These are phyloP conservation scores for Atopsyche davidsoni DNA, from an alignment of 1,140 invertebrate species.

Conservation along the genomic window DNA sequence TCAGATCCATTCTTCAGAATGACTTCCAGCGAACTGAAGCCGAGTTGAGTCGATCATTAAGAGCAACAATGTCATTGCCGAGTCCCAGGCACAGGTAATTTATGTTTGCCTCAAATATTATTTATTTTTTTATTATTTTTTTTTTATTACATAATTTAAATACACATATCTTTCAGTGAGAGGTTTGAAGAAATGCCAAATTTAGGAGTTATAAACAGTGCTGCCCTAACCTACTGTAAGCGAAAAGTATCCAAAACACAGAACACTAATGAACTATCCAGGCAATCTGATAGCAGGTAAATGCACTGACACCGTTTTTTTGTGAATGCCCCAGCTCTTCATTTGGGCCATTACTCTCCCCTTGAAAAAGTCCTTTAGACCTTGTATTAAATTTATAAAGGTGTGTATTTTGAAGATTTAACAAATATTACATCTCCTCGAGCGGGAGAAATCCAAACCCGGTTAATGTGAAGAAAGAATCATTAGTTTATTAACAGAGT, in stretches of 20 bases:
- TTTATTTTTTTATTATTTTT: conserved; percentile 8
- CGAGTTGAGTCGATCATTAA: conserved; percentile 39
- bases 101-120: conserved; percentile 12
- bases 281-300: conserved; percentile 29
- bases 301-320: too few relatives aligned
- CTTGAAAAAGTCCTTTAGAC: too few relatives aligned
- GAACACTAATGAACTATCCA: conserved; percentile 43
- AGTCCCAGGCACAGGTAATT: conserved; percentile 36
- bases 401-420: too few relatives aligned
- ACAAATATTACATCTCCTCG: too few relatives aligned
- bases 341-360: too few relatives aligned
- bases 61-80: conserved; percentile 43
- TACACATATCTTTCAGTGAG: conserved; percentile 11
- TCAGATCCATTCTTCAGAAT: conserved; percentile 38
- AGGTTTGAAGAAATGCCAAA: conserved; percentile 42
- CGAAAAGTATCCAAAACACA: conserved; percentile 50
- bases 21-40: conserved; percentile 32
- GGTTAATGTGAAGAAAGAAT: too few relatives aligned
- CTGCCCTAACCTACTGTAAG: conserved; percentile 45
- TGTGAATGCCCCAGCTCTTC: too few relatives aligned
- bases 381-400: too few relatives aligned
- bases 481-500: too few relatives aligned
- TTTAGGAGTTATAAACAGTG: conserved; percentile 43
- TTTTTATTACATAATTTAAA: not conserved
- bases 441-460: too few relatives aligned